Conservation (phyloP, 2,113 vertebrate genomes). For the Rhabdomys dilectus region DNA sequence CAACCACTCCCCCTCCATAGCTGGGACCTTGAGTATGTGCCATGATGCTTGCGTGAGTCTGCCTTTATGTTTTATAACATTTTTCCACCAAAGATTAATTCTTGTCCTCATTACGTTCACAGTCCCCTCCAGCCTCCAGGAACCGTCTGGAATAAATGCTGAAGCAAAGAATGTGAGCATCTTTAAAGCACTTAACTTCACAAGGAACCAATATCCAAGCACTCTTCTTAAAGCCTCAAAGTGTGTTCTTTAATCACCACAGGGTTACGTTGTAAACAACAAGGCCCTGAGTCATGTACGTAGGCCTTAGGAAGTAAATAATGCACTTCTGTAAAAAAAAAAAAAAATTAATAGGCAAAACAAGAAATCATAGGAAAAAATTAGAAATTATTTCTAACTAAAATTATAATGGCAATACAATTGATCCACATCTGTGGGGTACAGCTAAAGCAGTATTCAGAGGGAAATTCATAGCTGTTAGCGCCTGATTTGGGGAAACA, state of each 20-base stretch:
- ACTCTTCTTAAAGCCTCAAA: background rate
- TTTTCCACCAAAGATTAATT: background rate
- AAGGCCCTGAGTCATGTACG: background rate
- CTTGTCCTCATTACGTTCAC: slow-evolving; percentile 34
- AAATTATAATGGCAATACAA: background rate
- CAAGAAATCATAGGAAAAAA: slow-evolving; percentile 7
- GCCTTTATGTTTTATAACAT: background rate
- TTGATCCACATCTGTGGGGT: background rate
- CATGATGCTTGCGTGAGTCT: background rate
- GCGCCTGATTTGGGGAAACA: background rate
- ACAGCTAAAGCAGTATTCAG: background rate
- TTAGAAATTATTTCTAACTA: background rate
- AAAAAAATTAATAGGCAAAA: background rate
- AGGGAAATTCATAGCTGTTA: slow-evolving; percentile 11
- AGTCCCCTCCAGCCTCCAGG: slow-evolving; percentile 72
- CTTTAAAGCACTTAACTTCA: slow-evolving; percentile 57
- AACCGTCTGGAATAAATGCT: slow-evolving; percentile 35
- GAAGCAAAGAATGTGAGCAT: slow-evolving; percentile 80
- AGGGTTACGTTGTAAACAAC: background rate
- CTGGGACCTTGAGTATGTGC: too few species aligned
- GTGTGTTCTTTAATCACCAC: background rate
- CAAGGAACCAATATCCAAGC: slow-evolving; percentile 15
- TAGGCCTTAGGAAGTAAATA: slow-evolving; percentile 18
- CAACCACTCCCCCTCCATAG: background rate
- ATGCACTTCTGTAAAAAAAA: background rate